Percentiles rank a stretch among this genome's conserved stretches.
These are phyloP conservation scores for Ernsta delagoae DNA, from an alignment of 2,888 invertebrate species.

Conservation along the genomic window DNA sequence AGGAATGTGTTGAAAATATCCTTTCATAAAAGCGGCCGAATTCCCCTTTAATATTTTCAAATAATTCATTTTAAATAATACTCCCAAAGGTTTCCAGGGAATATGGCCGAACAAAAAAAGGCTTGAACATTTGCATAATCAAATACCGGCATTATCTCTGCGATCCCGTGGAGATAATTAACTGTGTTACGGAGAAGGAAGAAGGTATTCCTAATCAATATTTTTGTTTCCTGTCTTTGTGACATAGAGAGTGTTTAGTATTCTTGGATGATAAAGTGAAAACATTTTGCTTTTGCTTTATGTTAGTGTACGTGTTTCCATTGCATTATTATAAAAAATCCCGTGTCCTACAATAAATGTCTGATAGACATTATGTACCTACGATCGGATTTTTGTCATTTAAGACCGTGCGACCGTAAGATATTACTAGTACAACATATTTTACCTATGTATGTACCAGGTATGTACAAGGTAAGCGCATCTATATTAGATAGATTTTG, in stretches of 20 bases:
- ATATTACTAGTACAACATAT: too few relatives aligned
- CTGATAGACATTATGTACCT: too few relatives aligned
- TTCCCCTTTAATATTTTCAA: slow-evolving; percentile 14
- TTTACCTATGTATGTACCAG: too few relatives aligned
- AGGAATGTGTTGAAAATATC: slow-evolving; percentile 36
- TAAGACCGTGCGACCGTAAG: too few relatives aligned
- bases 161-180: slow-evolving; percentile 64
- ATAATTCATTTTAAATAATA: slow-evolving; percentile 25
- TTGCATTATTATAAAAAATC: too few relatives aligned
- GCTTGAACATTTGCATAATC: slow-evolving; percentile 70
- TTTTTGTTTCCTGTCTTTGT: slow-evolving; percentile 13
- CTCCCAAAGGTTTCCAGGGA: slow-evolving; percentile 45
- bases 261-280: not conserved
- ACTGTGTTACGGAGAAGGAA: slow-evolving; percentile 60
- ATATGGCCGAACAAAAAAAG: slow-evolving; percentile 52
- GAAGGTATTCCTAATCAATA: slow-evolving; percentile 49
- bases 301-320: too few relatives aligned
- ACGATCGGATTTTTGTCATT: too few relatives aligned
- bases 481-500: too few relatives aligned
- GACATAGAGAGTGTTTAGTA: slow-evolving; percentile 9
- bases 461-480: too few relatives aligned
- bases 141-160: slow-evolving; percentile 69
- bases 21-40: slow-evolving; percentile 11
- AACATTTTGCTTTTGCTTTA: slow-evolving; percentile 10
- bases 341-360: too few relatives aligned